A percentile compares a stretch with the other conserved stretches of the same genome.
Conservation (phyloP, 2,113 vertebrate genomes). For the Sclerurus mexicanus region DNA sequence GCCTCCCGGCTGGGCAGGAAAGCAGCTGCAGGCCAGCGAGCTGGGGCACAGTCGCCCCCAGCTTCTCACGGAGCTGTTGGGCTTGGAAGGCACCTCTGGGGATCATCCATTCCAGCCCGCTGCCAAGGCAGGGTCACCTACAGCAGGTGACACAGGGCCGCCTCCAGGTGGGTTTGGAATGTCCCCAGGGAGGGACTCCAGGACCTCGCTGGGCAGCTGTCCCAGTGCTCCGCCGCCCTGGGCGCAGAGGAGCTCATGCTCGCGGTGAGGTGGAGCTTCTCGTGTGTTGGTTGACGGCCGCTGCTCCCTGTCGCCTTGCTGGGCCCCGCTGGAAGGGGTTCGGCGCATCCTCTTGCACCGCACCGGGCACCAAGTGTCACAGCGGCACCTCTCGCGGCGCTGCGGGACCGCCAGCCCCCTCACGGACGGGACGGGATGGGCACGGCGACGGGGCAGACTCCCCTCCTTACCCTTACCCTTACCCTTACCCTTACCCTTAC, state of each 20-base stretch:
- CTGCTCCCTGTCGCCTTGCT: background rate
- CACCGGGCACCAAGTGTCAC: background rate
- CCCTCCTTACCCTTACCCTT: too few species aligned
- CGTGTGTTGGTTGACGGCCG: background rate
- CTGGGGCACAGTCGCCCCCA: background rate
- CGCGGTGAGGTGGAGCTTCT: background rate
- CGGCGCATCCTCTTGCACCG: background rate
- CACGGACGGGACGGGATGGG: fast-evolving
- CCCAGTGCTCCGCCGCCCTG: background rate
- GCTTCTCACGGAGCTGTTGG: background rate
- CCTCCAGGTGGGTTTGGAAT: background rate
- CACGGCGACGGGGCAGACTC: too few species aligned
- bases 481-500: too few species aligned
- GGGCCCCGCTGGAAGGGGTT: too few species aligned
- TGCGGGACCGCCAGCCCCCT: background rate
- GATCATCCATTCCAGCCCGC: background rate
- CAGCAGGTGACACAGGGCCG: background rate
- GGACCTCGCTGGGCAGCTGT: background rate
- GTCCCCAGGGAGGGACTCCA: background rate
- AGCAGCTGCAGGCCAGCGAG: background rate
- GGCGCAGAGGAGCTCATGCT: background rate
- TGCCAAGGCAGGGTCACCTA: background rate
- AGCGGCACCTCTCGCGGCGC: too few species aligned
- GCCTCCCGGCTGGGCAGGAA: fast-evolving
- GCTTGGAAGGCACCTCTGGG: background rate